phyloP scores from a whole-genome alignment of 1,140 invertebrate species.

The Drosophila littoralis region DNA sequence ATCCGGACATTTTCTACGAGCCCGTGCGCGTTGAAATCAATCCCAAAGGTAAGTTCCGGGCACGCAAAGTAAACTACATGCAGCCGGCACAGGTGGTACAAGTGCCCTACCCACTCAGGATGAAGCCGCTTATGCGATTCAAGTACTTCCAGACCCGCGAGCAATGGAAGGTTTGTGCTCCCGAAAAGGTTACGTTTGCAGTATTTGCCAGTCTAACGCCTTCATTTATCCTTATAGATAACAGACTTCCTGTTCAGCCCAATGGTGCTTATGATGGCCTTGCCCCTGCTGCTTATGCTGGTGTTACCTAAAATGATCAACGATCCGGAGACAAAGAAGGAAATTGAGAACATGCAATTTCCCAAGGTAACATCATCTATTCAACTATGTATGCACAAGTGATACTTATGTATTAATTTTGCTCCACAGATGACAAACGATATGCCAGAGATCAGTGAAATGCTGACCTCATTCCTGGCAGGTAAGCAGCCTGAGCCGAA shows the following conservation, averaged over 20 bases:
- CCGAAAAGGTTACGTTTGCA: background rate
- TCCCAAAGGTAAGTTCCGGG: slow-evolving; percentile 97
- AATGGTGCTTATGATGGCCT: slow-evolving; percentile 99
- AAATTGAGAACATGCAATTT: slow-evolving; percentile 92
- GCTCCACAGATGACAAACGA: slow-evolving; percentile 89
- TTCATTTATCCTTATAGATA: slow-evolving; percentile 80
- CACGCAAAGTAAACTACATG: slow-evolving; percentile 97
- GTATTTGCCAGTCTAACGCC: background rate
- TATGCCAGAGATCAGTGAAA: slow-evolving; percentile 96
- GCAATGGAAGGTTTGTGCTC: slow-evolving; percentile 90
- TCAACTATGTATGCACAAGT: background rate
- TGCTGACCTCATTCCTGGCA: slow-evolving; percentile 92
- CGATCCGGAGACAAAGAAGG: slow-evolving; percentile 97
- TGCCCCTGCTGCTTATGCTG: slow-evolving; percentile 96
- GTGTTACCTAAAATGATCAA: slow-evolving; percentile 98
- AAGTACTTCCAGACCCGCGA: slow-evolving; percentile 97
- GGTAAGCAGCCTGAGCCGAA: slow-evolving; percentile 85
- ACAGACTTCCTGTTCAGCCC: slow-evolving; percentile 98
- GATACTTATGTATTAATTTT: background rate
- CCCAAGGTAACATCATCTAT: slow-evolving; percentile 58
- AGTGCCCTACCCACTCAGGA: slow-evolving; percentile 95
- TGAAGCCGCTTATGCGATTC: slow-evolving; percentile 92
- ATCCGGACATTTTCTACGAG: slow-evolving; percentile 96
- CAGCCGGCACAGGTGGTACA: slow-evolving; percentile 95
- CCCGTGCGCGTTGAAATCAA: slow-evolving; percentile 96